phyloP scores from a whole-genome alignment of 2,113 vertebrate species.

The Oncorhynchus kisutch region DNA sequence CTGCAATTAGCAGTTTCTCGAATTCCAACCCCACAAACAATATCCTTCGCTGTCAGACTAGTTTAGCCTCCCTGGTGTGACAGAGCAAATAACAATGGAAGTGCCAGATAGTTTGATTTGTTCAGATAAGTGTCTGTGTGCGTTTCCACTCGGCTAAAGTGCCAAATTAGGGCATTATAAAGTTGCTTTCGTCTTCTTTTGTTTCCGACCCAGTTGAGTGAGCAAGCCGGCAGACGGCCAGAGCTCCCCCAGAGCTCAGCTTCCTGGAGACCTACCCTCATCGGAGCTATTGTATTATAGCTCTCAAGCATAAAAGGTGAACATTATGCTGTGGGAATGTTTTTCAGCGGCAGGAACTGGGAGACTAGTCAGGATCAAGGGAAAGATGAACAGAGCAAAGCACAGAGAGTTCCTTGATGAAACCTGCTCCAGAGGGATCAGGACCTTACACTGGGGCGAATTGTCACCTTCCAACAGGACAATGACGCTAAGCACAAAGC shows the following conservation, averaged over 20 bases:
- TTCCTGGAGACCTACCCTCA: conserved; percentile 38
- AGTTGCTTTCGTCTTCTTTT: conserved; percentile 57
- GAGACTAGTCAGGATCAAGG: too few species aligned
- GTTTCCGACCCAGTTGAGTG: conserved; percentile 62
- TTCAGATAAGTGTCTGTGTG: conserved; percentile 60
- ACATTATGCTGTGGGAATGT: not conserved
- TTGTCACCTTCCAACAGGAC: too few species aligned
- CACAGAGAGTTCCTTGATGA: too few species aligned
- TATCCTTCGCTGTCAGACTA: conserved; percentile 26
- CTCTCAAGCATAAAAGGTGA: conserved; percentile 46
- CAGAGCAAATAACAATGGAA: conserved; percentile 48
- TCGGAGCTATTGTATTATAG: conserved; percentile 37
- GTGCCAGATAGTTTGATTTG: conserved; percentile 48
- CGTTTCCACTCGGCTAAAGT: conserved; percentile 49
- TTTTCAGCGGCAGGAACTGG: too few species aligned
- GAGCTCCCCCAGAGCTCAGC: conserved; percentile 24
- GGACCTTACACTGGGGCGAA: too few species aligned
- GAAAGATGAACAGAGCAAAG: too few species aligned
- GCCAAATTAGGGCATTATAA: conserved; percentile 63
- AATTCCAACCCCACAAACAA: conserved; percentile 46
- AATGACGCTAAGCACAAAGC: too few species aligned
- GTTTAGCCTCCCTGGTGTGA: conserved; percentile 27
- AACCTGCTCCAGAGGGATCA: too few species aligned
- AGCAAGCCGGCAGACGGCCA: conserved; percentile 61
- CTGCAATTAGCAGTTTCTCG: conserved; percentile 31